Evolutionary conservation across 2,888 invertebrate genomes (phyloP).

Genomic region (Drosophila lutescens): DNA sequence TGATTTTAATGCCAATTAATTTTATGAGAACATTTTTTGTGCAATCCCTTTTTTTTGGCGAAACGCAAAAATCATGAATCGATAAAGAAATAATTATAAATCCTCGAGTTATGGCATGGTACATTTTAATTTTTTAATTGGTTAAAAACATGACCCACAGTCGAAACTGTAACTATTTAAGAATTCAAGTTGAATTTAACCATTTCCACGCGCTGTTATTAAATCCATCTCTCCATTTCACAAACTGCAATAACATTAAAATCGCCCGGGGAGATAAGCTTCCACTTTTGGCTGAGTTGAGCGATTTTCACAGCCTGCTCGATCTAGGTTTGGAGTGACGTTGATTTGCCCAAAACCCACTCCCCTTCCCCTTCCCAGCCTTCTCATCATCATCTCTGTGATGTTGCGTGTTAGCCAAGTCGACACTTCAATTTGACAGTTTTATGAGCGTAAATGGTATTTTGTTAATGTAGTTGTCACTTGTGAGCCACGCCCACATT

Average conservation of each 20-base stretch:
- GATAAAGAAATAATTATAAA: too few relatives aligned
- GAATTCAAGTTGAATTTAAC: background rate
- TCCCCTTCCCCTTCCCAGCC: too few relatives aligned
- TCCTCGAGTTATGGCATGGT: too few relatives aligned
- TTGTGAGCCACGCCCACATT: conserved; percentile 59
- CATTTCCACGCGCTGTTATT: background rate
- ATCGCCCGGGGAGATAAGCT: conserved; percentile 2
- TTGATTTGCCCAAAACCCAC: conserved; percentile 26
- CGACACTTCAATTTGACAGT: conserved; percentile 71
- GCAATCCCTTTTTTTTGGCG: too few relatives aligned
- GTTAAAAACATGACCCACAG: background rate
- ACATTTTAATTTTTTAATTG: too few relatives aligned
- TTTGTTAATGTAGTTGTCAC: conserved; percentile 59
- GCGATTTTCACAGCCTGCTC: conserved; percentile 6
- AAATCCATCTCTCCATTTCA: background rate
- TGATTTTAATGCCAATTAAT: too few relatives aligned
- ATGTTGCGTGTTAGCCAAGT: conserved; percentile 44
- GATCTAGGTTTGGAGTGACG: conserved; percentile 6
- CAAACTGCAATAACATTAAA: conserved; percentile 2
- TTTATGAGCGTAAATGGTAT: conserved; percentile 71
- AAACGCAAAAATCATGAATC: too few relatives aligned
- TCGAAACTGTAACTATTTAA: background rate
- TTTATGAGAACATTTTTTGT: too few relatives aligned
- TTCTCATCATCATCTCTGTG: conserved; percentile 8
- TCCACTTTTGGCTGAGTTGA: background rate